A percentile compares a stretch with the other conserved stretches of the same genome.
phyloP scores from a whole-genome alignment of 2,113 vertebrate genomes.

The Atherinomorus stipes region DNA sequence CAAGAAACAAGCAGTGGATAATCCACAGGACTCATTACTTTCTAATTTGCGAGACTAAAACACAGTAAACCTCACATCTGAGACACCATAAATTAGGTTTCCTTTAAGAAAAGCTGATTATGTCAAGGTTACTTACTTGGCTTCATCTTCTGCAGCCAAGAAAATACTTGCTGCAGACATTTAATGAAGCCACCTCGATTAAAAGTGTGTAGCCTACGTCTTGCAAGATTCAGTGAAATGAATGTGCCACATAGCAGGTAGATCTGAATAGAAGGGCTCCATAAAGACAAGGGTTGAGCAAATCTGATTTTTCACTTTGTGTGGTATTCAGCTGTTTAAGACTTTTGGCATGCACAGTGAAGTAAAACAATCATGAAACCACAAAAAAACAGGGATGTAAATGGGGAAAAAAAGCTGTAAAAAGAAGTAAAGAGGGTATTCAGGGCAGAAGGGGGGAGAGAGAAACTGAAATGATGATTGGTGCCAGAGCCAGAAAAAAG shows the following conservation, averaged over 20 bases:
- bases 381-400: slow-evolving; percentile 18
- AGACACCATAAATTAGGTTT: too few species aligned
- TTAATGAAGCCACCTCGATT: too few species aligned
- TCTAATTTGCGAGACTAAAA: neutral
- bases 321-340: slow-evolving; percentile 6
- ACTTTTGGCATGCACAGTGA: neutral
- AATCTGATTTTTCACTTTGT: neutral
- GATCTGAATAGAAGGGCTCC: too few species aligned
- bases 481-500: slow-evolving; percentile 55
- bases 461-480: slow-evolving; percentile 46
- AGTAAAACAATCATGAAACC: slow-evolving; percentile 6
- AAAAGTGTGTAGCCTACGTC: too few species aligned
- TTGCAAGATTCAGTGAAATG: too few species aligned
- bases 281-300: too few species aligned
- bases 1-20: neutral
- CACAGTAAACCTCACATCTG: neutral
- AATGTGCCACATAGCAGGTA: too few species aligned
- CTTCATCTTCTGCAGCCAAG: too few species aligned
- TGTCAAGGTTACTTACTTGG: too few species aligned
- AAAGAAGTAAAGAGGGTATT: slow-evolving; percentile 6
- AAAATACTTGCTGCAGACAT: too few species aligned
- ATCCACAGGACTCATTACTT: neutral
- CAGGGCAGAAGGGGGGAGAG: slow-evolving; percentile 18
- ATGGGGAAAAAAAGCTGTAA: neutral
- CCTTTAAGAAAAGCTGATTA: too few species aligned